These are phyloP conservation scores for Sebastes elongatus DNA, from an alignment of 2,797 vertebrate genomes.

Conservation along the genomic window DNA sequence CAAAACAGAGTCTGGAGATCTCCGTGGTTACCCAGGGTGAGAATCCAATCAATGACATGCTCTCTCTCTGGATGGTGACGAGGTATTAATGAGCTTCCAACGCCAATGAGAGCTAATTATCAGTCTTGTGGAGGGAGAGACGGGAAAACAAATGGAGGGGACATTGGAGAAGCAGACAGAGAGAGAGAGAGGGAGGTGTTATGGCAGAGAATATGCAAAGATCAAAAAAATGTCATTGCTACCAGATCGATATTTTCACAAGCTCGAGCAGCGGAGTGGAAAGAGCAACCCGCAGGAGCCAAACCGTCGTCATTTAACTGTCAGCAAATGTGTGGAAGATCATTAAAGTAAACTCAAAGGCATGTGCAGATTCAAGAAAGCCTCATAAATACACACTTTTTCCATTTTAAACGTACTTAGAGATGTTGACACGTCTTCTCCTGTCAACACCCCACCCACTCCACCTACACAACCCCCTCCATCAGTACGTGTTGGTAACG, in stretches of 20 bases:
- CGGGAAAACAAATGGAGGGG: constrained; percentile 14
- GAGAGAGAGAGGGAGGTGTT: not conserved
- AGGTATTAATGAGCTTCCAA: constrained; percentile 79
- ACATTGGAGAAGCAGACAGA: not conserved
- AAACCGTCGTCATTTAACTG: not conserved
- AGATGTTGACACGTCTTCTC: not conserved
- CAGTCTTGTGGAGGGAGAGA: constrained; percentile 43
- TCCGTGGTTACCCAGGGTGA: constrained; percentile 62
- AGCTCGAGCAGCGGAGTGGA: not conserved
- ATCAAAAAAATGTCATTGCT: constrained; percentile 20
- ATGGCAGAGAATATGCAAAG: constrained; percentile 29
- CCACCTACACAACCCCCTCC: not conserved
- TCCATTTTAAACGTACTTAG: not conserved
- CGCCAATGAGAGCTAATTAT: constrained; percentile 78
- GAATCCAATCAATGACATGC: constrained; percentile 75
- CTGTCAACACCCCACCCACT: not conserved
- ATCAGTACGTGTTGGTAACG: not conserved
- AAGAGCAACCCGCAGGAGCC: not conserved
- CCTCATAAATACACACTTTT: not conserved
- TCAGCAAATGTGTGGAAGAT: not conserved
- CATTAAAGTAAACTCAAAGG: constrained; percentile 14
- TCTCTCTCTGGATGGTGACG: constrained; percentile 61
- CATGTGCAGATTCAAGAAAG: not conserved
- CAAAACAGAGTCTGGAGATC: constrained; percentile 54
- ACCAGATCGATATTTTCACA: constrained; percentile 42